Evolutionary conservation across 1,140 invertebrate genomes (phyloP), one percentile per base, ranked within the genome.

Genomic region (Lithobius niger): DNA sequence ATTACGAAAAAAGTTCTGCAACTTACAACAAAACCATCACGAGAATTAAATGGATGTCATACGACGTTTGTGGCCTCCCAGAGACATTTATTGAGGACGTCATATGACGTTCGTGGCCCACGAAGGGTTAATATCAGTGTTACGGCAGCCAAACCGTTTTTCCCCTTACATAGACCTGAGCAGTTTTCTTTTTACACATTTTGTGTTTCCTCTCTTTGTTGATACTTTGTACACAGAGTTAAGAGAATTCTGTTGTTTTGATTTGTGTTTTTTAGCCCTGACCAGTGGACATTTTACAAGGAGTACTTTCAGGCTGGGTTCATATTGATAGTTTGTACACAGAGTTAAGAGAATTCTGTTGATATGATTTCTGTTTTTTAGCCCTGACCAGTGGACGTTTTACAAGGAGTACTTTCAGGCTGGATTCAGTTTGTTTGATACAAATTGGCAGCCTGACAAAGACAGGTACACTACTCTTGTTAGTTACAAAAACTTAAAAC

Each of bases 321-420:
- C 36, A 27, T 80, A 59, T 62, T 79, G 24, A 71, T 43, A 26
- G n/a, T 36, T 36, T 36, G 31, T 36, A 10, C n/a, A 10, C 10
- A 36, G n/a, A 36, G n/a, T 36, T 10, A 10, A 36, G n/a, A 10
- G 10, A 10, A 10, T n/a, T 21, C 22, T 15, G 10, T 47, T 47
- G 22, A 21, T 47, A 10, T 22, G 6, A 47, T 21, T 47, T 47
- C 10, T 47, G 19, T 16, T 27, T 6, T 63, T 27, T 59, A 73
- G 70, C 51, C 65, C 67, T 25, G 70, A 73, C 54, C 60, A 69
- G 27, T 70, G 70, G 68, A 45, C 57, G 19, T 68, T 63, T 57
- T 73, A 69, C 66, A 54, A 61, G 27, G 63, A 67, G 28, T 73
- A 72, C 57, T 62, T 72, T 19, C 58, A 62, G 16, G 64, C 68